Percentiles rank a stretch among this genome's conserved stretches.
Conservation (phyloP, 2,888 invertebrate species). For the Machimus atricapillus region DNA sequence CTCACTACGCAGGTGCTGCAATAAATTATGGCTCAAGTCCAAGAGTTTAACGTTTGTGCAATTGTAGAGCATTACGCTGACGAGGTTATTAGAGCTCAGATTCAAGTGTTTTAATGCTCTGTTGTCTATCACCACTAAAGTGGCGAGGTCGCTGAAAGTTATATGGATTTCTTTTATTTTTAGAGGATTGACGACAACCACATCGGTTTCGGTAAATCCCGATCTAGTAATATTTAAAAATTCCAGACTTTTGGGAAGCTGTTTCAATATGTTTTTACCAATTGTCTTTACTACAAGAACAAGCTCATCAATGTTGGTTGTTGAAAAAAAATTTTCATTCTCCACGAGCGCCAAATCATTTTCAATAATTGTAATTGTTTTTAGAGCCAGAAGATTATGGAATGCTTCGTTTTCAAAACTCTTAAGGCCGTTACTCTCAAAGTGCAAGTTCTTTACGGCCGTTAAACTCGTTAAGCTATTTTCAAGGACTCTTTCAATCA, state of each 20-base stretch:
- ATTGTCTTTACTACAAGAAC: not conserved
- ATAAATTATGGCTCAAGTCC: slow-evolving; percentile 55
- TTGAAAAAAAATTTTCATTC: not conserved
- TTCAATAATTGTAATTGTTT: slow-evolving; percentile 16
- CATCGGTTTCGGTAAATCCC: not conserved
- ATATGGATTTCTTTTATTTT: slow-evolving; percentile 5
- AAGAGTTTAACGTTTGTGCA: slow-evolving; percentile 49
- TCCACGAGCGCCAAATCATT: not conserved
- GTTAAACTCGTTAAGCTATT: slow-evolving; percentile 14
- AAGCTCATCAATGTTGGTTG: not conserved
- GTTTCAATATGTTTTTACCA: not conserved
- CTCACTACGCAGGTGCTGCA: slow-evolving; percentile 50
- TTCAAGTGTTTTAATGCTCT: slow-evolving; percentile 50
- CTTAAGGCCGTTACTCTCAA: slow-evolving; percentile 2
- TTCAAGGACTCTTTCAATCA: slow-evolving; percentile 10
- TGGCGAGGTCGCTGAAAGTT: not conserved
- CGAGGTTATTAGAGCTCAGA: slow-evolving; percentile 54
- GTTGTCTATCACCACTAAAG: slow-evolving; percentile 10
- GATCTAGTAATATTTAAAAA: slow-evolving; percentile 8
- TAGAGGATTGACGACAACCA: not conserved
- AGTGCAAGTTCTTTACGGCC: not conserved
- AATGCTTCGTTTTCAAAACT: slow-evolving; percentile 23
- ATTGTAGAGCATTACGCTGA: slow-evolving; percentile 50
- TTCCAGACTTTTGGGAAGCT: slow-evolving; percentile 19
- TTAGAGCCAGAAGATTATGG: not conserved